Conservation (phyloP, 2,888 invertebrate species). For the Periphyllus acericola region DNA sequence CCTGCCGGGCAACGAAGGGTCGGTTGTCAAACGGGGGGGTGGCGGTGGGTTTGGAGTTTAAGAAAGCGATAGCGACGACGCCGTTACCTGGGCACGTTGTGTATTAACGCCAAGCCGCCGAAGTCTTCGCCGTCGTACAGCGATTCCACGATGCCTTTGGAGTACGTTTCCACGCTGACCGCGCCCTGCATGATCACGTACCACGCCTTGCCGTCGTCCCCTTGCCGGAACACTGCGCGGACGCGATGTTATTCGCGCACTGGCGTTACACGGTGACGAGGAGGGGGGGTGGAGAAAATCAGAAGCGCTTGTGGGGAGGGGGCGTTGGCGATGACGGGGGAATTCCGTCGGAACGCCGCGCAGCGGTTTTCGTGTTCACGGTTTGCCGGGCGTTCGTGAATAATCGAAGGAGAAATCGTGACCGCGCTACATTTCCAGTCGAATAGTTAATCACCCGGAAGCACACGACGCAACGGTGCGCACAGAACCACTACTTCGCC, state of each 20-base stretch:
- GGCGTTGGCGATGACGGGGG: neutral
- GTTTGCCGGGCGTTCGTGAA: conserved; percentile 34
- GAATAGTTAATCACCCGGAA: conserved; percentile 42
- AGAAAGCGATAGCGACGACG: no score
- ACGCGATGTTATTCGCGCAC: no score
- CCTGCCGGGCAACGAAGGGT: no score
- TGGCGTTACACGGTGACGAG: no score
- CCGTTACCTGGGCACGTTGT: conserved; percentile 80
- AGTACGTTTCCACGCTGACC: conserved; percentile 85
- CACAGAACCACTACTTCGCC: no score
- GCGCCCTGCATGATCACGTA: conserved; percentile 85
- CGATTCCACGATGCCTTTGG: conserved; percentile 84
- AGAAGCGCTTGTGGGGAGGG: no score
- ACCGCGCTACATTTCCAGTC: conserved; percentile 38
- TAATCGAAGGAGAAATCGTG: conserved; percentile 53
- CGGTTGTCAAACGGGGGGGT: no score
- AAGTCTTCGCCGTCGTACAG: conserved; percentile 88
- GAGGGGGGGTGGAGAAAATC: no score
- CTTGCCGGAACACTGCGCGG: conserved; percentile 80
- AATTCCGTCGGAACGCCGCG: neutral
- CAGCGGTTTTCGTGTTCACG: conserved; percentile 18
- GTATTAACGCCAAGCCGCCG: conserved; percentile 85
- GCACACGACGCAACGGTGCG: no score
- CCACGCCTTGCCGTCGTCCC: conserved; percentile 86
- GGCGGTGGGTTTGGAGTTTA: no score